Conservation (phyloP, 2,113 vertebrate genomes). For the Fregetta grallaria region DNA sequence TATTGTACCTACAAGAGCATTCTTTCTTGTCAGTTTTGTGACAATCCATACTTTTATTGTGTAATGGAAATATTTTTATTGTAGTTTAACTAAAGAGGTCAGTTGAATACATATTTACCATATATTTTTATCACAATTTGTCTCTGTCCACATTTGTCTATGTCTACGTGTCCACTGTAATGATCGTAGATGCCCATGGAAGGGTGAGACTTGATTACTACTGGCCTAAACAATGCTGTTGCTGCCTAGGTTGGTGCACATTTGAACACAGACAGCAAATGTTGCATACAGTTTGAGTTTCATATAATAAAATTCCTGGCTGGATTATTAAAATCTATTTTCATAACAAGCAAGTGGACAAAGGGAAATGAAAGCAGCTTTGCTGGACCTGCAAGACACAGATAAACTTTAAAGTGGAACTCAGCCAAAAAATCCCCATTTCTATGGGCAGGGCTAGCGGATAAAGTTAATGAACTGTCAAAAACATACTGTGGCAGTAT, state of each 20-base stretch:
- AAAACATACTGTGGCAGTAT: neutral
- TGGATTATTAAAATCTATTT: constrained; percentile 1
- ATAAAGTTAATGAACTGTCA: neutral
- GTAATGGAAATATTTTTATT: neutral
- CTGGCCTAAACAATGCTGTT: neutral
- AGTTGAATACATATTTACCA: neutral
- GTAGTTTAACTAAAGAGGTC: neutral
- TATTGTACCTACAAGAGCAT: neutral
- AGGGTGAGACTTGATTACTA: neutral
- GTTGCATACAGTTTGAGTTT: neutral
- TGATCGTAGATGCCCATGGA: neutral
- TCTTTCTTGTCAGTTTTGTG: neutral
- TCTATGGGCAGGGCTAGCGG: neutral
- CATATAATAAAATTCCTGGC: neutral
- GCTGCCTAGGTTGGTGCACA: neutral
- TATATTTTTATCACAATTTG: neutral
- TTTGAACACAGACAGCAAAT: neutral
- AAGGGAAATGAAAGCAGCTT: neutral
- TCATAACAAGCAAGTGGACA: neutral
- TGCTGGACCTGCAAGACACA: neutral
- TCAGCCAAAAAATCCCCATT: neutral
- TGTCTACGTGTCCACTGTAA: neutral
- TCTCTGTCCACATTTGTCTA: neutral
- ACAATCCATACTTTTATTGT: neutral
- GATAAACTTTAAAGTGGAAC: neutral